Evolutionary conservation across 2,888 invertebrate species (phyloP).

Genomic region (Atrina japonica): DNA sequence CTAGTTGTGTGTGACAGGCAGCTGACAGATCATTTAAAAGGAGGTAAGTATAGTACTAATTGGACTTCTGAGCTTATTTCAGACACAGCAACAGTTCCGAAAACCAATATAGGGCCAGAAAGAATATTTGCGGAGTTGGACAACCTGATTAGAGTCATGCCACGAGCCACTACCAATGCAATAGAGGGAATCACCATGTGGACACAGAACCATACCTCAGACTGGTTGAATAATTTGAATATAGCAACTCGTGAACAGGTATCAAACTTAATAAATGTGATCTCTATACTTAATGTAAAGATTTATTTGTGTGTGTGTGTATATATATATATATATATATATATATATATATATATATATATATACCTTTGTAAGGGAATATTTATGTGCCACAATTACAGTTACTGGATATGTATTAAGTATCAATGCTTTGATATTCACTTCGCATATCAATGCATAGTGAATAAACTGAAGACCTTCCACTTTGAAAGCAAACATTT

Average conservation of each 20-base stretch:
- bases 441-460: no score
- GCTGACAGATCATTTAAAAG: conserved; percentile 2
- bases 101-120: conserved; percentile 9
- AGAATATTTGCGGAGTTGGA: conserved; percentile 25
- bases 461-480: no score
- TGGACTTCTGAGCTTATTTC: conserved; percentile 17
- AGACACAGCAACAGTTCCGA: neutral
- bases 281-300: neutral
- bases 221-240: conserved; percentile 9
- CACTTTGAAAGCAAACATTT: no score
- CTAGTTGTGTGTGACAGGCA: conserved; percentile 10
- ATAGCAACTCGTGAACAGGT: neutral
- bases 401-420: no score
- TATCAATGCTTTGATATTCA: no score
- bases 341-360: no score
- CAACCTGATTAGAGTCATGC: conserved; percentile 19
- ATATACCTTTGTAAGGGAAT: no score
- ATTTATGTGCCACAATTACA: no score
- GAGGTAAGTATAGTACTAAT: conserved; percentile 29
- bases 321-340: no score
- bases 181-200: no score
- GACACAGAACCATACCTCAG: conserved; percentile 17
- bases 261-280: neutral
- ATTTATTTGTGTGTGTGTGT: no score
- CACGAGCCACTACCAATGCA: no score